Conservation (phyloP, 2,888 invertebrate species). For the Arrhopalites spinosus region DNA sequence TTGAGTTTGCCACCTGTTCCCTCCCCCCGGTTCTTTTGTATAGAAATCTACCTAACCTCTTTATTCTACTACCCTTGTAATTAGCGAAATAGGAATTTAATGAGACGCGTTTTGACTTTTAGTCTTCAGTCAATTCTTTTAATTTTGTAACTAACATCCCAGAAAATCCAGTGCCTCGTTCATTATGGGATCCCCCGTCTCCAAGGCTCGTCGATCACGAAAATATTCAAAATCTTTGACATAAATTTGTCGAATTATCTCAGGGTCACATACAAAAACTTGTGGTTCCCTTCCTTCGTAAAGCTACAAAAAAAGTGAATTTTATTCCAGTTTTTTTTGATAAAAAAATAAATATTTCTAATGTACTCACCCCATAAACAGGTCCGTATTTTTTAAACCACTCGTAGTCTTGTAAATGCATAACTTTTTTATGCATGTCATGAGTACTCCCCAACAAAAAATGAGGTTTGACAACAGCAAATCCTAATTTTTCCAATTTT, state of each 20-base stretch:
- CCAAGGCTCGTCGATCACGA: not conserved
- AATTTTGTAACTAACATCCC: not conserved
- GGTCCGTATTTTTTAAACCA: constrained; percentile 37
- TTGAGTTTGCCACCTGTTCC: no score
- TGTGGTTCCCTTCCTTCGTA: constrained; percentile 12
- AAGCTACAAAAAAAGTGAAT: not conserved
- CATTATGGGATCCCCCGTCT: not conserved
- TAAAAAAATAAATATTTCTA: no score
- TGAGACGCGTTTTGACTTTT: no score
- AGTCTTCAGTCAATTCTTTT: no score
- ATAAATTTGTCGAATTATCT: constrained; percentile 5
- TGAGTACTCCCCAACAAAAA: constrained; percentile 38
- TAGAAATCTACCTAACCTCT: no score
- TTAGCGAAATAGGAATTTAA: no score
- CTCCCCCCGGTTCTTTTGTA: no score
- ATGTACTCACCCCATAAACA: constrained; percentile 37
- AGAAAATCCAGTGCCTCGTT: constrained; percentile 16
- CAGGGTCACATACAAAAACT: constrained; percentile 2
- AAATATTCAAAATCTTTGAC: constrained; percentile 22
- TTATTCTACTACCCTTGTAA: no score
- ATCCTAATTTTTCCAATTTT: constrained; percentile 41
- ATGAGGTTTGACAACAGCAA: constrained; percentile 43
- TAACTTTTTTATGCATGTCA: constrained; percentile 25
- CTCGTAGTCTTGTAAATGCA: constrained; percentile 33
- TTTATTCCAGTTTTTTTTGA: not conserved